Evolutionary conservation across 2,113 vertebrate species (phyloP), one percentile per base, ranked within the genome.

Genomic region (Ploceus nigricollis): DNA sequence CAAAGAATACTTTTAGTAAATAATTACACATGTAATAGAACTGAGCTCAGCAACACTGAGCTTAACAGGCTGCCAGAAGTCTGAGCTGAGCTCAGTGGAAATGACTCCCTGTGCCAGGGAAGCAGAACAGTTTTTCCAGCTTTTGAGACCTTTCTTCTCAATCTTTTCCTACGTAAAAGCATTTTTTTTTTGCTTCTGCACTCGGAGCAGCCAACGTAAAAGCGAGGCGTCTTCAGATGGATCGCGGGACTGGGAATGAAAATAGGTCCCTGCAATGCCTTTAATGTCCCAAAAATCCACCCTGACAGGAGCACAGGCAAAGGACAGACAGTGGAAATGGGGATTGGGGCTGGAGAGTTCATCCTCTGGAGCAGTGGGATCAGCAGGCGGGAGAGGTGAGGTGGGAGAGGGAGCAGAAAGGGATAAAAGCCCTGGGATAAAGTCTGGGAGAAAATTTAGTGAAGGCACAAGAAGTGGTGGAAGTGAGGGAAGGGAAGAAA

Each of bases 41-140:
- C 56, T 42, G 64, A 81, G 63, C 85, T 77, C 88, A 58, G 79
- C 71, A 70, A 23, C 53, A 3, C 10, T 12, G n/a, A 78, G 71
- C 56, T 81, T 63, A 86, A 75, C 56, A 45, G 84, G 94, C 85
- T 96, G 92, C 79, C 90, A 93, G 33, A 31, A 80, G 60, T 23
- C 82, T 88, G 79, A 87, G 69, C 63, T 69, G 68, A 86, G 13
- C 82, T 65, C 37, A 58, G 85, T 54, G n/a, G 14, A 72, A 94
- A 28, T 27, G 47, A 25, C 47, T 87, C 77, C 16, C 47, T 30
- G 83, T 85, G 93, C 91, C 94, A 96, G 87, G 17, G 53, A 72
- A 95, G 77, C 63, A 82, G 94, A 96, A 80, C 66, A 82, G 87
- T 75, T 91, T 90, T 50, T 37, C 85, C 68, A 88, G 42, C 83